phyloP scores from a whole-genome alignment of 2,888 invertebrate genomes.

The Philereme vetulata region DNA sequence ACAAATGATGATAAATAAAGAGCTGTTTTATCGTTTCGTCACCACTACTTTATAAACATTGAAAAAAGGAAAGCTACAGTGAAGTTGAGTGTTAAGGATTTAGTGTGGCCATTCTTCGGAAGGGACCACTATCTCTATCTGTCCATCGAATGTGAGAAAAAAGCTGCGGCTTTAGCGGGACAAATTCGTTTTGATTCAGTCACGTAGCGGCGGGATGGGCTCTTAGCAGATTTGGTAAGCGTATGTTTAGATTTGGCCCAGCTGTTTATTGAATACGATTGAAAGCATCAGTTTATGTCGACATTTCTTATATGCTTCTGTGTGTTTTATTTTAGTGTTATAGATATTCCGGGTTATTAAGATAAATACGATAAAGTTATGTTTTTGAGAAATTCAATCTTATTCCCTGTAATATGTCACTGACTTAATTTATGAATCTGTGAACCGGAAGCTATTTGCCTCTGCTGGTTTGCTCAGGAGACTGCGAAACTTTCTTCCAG shows the following conservation, averaged over 20 bases:
- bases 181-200: slow-evolving; percentile 80
- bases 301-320: slow-evolving; percentile 24
- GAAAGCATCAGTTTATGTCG: slow-evolving; percentile 45
- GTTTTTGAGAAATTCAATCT: no score
- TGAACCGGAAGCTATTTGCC: no score
- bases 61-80: slow-evolving; percentile 56
- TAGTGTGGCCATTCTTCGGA: slow-evolving; percentile 67
- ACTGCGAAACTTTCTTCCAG: no score
- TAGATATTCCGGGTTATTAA: background rate
- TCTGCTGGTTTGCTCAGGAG: no score
- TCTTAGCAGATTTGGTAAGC: slow-evolving; percentile 75
- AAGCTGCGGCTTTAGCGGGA: slow-evolving; percentile 76
- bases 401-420: no score
- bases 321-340: slow-evolving; percentile 11
- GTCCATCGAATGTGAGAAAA: slow-evolving; percentile 76
- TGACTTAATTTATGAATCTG: no score
- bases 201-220: slow-evolving; percentile 74
- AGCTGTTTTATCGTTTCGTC: background rate
- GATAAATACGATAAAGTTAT: background rate
- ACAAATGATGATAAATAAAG: background rate
- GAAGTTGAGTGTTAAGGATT: slow-evolving; percentile 77
- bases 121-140: slow-evolving; percentile 77
- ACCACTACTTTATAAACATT: slow-evolving; percentile 41
- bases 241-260: slow-evolving; percentile 69
- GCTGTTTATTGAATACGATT: slow-evolving; percentile 72